Base-by-base conservation (phyloP, 2,797 vertebrate species). In the Corythornis leucogaster region DNA sequence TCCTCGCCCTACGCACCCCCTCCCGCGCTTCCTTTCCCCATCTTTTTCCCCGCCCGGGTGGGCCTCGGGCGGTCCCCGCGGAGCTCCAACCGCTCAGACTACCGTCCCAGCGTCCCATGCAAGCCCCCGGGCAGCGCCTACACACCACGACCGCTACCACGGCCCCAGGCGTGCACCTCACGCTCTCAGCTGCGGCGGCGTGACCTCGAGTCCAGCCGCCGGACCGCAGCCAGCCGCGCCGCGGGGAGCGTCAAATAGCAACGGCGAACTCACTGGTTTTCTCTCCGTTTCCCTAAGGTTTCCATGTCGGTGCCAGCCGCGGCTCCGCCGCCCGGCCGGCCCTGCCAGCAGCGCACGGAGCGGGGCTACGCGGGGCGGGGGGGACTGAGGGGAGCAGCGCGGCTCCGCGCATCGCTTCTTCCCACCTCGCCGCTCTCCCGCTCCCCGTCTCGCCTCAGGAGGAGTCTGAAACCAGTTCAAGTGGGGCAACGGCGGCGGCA, bases 241-340 rank as follows among this genome's bases (percentile, higher is more conserved):
- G 31, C 42, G 9, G 43, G 40, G 20, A 28, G 4, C 16, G 7
- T 1, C 24, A 28, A 30, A 14, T 51, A 7, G 66, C 91, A 40
- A 51, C 69, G 70, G 68, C n/a, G 68, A 88, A 95, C 97, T 96
- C 92, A 97, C 96, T 62, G 92, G 45, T 51, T 95, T 46, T 97
- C 95, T 86, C 89, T 89, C 75, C 89, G 84, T 54, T 80, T 96
- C 80, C 95, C 95, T 76, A 96, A 31, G 74, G 97, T 96, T 26
- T 97, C 96, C 97, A 98, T 97, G 95, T 31, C 87, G 67, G 82
- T n/a, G 31, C 10, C 67, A 16, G 77, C 28, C 54, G 85, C 73
- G 25, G 25, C 78, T 77, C 82, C n/a, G 78, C 68, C 75, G 87
- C 81, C 86, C 85, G 46, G 85, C 80, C 40, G 90, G 70, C 80